phyloP scores from a whole-genome alignment of 2,113 vertebrate genomes.

The Notarius quadriscutis region DNA sequence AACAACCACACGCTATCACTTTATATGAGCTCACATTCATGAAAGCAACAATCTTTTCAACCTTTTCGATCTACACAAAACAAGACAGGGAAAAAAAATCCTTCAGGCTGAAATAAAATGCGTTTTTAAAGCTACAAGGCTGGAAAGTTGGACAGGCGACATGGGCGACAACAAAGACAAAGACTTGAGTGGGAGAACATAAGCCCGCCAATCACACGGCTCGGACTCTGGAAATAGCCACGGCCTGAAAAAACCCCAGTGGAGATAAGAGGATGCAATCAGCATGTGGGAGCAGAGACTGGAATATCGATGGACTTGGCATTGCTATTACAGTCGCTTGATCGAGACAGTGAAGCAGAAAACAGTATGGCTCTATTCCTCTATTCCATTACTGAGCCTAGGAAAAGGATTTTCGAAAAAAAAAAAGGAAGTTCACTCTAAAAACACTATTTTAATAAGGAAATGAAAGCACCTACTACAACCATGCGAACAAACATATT shows the following conservation, averaged over 20 bases:
- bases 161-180: constrained; percentile 3
- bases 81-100: neutral
- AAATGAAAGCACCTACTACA: constrained; percentile 32
- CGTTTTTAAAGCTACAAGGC: neutral
- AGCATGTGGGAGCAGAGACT: constrained; percentile 27
- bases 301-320: constrained; percentile 26
- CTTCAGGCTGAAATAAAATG: neutral
- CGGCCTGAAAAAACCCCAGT: constrained; percentile 18
- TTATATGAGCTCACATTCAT: neutral
- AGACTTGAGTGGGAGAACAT: neutral
- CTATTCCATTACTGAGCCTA: neutral
- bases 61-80: neutral
- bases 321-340: constrained; percentile 10
- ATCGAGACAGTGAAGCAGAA: neutral
- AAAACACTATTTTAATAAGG: constrained; percentile 31
- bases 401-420: neutral
- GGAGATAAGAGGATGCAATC: constrained; percentile 49
- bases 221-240: constrained; percentile 14
- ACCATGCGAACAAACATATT: neutral
- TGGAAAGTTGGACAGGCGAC: neutral
- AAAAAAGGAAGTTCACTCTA: neutral
- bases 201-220: constrained; percentile 8
- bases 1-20: neutral
- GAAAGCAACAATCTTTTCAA: neutral
- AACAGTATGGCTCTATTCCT: neutral